Evolutionary conservation across 2,888 invertebrate species (phyloP).

Genomic region (Noctua comes): DNA sequence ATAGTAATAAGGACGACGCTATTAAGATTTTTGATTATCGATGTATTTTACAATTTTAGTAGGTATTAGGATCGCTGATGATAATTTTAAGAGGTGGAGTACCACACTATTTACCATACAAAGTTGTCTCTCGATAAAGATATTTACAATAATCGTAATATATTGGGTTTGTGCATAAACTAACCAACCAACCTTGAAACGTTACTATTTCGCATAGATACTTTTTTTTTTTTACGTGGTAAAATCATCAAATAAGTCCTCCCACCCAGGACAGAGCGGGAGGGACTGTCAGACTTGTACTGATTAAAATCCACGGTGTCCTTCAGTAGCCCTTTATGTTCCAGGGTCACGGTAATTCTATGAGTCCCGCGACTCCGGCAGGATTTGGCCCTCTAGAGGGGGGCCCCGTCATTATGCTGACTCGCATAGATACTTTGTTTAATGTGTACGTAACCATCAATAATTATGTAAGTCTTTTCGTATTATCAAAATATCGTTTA

Average conservation of each 20-base stretch:
- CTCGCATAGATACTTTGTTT: neutral
- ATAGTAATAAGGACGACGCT: neutral
- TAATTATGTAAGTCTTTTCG: neutral
- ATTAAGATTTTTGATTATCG: neutral
- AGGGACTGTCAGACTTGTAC: no score
- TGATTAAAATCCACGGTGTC: no score
- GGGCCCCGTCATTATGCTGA: no score
- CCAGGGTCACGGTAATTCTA: no score
- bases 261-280: no score
- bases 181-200: neutral
- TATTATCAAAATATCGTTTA: neutral
- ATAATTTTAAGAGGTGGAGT: neutral
- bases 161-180: neutral
- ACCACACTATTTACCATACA: neutral
- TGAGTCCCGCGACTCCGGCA: no score
- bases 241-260: no score
- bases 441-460: neutral
- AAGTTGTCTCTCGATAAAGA: constrained; percentile 13
- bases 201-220: neutral
- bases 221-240: no score
- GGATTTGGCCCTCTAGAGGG: no score
- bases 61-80: neutral
- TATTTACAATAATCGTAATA: constrained; percentile 4
- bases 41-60: neutral
- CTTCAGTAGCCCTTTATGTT: no score